Evolutionary conservation across 2,888 invertebrate species (phyloP), one percentile per base, ranked within the genome.

Genomic region (Protodeltote pygarga): DNA sequence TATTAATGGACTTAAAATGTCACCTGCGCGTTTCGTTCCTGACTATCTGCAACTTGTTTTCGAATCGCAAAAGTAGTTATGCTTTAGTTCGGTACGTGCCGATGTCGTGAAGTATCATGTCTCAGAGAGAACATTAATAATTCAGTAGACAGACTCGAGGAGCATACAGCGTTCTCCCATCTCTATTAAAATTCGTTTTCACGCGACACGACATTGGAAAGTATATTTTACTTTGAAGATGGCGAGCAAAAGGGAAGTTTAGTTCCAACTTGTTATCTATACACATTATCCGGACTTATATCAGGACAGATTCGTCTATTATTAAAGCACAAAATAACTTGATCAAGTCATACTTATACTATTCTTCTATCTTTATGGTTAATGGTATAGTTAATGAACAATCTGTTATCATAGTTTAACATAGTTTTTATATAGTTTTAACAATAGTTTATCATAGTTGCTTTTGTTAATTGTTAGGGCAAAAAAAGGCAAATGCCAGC

Each of bases 61-160:
- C 27, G 38, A 54, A 31, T 59, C 13, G 58, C 37, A 34, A 50
- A 45, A 59, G 50, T 59, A 59, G 57, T 59, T 59, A 55, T 35
- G 11, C 55, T 49, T 42, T 55, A 61, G 40, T 61, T 58, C 66
- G 52, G 51, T 70, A 77, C 82, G 81, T 84, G 81, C 76, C 77
- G 72, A 79, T 79, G 81, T 80, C 81, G 75, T 73, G 53, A 78
- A 83, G 83, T 82, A 85, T 83, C 83, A 77, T 81, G 81, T 81
- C 73, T 67, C 62, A 58, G 67, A 71, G 71, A 73, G 73, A 54
- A 75, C 79, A 87, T 89, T 82, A 88, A 89, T 89, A 85, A 89
- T 89, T 89, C 88, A 89, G 74, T 45, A 81, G 78, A 72, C 70
- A 55, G 64, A 65, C 64, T 62, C 62, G 52, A 54, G 45, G 55